Evolutionary conservation across 1,140 invertebrate species (phyloP), one percentile per base, ranked within the genome.

Genomic region (Drosophila bipectinata): DNA sequence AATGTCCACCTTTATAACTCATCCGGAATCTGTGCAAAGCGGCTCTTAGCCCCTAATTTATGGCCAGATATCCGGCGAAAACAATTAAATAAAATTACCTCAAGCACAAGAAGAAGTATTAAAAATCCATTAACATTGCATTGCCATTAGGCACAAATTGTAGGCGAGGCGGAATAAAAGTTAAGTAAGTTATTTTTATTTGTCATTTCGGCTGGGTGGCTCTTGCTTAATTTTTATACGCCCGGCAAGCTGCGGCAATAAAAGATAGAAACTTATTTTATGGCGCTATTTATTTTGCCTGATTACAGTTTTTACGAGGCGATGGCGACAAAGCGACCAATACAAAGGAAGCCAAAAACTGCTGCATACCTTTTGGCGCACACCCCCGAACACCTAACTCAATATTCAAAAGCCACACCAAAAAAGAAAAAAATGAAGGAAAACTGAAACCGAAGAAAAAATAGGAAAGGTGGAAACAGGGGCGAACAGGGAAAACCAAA

Each of bases 241-340:
- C 66, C 58, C 69, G 21, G 15, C 44, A 4, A 12, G 24, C 55
- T 21, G 55, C 49, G 67, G 83, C 84, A 82, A 89, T 89, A 88
- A 88, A 88, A 83, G 79, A 88, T 83, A 88, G 72, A 87, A 88
- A 88, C 84, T 88, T 88, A 88, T 88, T 88, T 88, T 88, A 88
- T 88, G 83, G 83, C 83, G 72, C 83, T 88, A 88, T 88, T 88
- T 88, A 88, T 88, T 88, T 79, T 77, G 80, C 72, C 79, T 88
- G 83, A 88, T 88, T 88, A 88, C 83, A 83, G 79, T 88, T 88
- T 88, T 88, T 88, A 88, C 83, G 83, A 88, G 76, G 74, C 79
- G 56, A 63, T 55, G 79, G 63, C 75, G 79, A 79, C 82, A 87
- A 87, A 85, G 41, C 71, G 51, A 63, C 28, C 51, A 60, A 53